Conservation (phyloP, 2,888 invertebrate species). For the Campaea margaritaria region DNA sequence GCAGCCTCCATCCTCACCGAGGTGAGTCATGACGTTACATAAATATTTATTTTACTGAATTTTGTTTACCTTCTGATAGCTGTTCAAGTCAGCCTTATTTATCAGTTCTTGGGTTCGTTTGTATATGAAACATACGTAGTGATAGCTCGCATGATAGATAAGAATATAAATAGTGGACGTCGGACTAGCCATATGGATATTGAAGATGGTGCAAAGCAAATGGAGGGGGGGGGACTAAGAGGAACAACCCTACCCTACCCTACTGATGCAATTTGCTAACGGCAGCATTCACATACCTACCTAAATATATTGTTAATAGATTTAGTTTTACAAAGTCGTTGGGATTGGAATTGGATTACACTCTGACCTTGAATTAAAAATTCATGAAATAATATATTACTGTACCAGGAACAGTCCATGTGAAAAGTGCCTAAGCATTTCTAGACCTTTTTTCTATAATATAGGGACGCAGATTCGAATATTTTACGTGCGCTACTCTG, state of each 20-base stretch:
- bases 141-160: constrained; percentile 14
- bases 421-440: no score
- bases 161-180: constrained; percentile 23
- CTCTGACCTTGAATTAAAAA: no score
- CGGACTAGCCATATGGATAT: constrained; percentile 17
- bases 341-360: no score
- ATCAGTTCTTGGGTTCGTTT: constrained; percentile 1
- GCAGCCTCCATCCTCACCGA: constrained; percentile 13
- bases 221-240: constrained; percentile 17
- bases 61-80: constrained; percentile 23
- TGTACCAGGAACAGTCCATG: no score
- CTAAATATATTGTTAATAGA: no score
- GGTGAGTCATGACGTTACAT: constrained; percentile 37
- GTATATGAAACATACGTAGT: background rate
- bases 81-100: constrained; percentile 4
- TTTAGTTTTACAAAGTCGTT: no score
- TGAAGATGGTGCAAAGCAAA: constrained; percentile 17
- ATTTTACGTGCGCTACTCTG: no score
- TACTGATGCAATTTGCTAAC: no score
- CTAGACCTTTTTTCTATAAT: no score
- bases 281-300: no score
- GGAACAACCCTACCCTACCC: background rate
- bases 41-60: constrained; percentile 32
- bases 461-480: no score
- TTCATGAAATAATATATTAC: no score